Conservation (phyloP, 2,113 vertebrate species). For the Trogon surrucura region DNA sequence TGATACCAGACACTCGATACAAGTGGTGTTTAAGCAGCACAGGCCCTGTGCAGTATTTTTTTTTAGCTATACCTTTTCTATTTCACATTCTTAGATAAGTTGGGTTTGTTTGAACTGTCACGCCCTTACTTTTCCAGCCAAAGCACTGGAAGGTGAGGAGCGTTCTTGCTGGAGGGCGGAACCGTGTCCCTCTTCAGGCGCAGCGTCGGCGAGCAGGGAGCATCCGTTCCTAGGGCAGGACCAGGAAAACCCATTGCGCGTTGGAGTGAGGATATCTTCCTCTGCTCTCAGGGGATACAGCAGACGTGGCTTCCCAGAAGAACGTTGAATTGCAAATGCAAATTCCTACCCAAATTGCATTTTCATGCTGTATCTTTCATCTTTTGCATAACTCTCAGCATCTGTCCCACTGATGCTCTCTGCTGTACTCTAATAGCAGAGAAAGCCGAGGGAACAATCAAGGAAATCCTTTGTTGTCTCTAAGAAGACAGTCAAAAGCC, state of each 20-base stretch:
- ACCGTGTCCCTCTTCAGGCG: accelerated
- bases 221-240: background rate
- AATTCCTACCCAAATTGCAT: background rate
- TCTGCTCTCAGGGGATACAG: background rate
- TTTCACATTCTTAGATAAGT: background rate
- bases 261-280: background rate
- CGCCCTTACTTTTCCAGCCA: background rate
- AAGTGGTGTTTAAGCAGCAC: background rate
- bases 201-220: background rate
- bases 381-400: background rate
- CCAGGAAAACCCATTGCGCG: background rate
- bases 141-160: background rate
- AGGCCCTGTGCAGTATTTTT: background rate
- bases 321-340: background rate
- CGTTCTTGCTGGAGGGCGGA: background rate
- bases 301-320: background rate
- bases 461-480: slow-evolving; percentile 5
- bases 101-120: background rate
- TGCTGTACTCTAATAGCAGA: background rate
- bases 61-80: background rate
- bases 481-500: background rate
- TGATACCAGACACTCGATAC: background rate
- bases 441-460: background rate
- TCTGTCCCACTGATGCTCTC: background rate
- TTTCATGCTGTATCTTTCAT: slow-evolving; percentile 20